Conservation (phyloP, 2,113 vertebrate species). For the Nothocercus nigrocapillus region DNA sequence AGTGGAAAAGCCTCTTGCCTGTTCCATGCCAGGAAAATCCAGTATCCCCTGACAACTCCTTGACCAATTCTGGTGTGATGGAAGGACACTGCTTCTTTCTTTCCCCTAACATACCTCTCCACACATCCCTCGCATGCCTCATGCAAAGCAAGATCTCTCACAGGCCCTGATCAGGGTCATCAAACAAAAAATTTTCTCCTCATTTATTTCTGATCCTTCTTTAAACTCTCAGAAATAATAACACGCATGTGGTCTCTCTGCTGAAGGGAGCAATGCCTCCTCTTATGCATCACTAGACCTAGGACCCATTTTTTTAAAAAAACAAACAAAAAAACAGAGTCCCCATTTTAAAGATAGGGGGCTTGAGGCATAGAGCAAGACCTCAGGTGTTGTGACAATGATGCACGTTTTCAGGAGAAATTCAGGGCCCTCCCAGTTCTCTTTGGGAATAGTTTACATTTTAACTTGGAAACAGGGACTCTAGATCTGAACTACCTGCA, state of each 20-base stretch:
- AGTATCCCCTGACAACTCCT: background rate
- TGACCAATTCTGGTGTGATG: background rate
- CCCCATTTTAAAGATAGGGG: background rate
- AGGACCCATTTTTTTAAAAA: background rate
- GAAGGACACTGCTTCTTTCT: background rate
- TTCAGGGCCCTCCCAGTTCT: background rate
- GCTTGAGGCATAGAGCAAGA: background rate
- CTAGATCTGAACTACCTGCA: background rate
- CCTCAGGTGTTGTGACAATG: background rate
- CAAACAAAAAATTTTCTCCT: background rate
- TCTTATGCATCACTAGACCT: background rate
- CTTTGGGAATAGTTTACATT: background rate
- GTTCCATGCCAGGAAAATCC: background rate
- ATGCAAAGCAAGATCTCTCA: too few relatives aligned
- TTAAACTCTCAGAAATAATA: background rate
- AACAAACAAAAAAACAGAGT: background rate
- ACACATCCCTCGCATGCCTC: background rate
- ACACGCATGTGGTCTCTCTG: background rate
- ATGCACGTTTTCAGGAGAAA: background rate
- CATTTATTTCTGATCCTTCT: background rate
- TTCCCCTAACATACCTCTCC: background rate
- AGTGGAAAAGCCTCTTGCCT: background rate
- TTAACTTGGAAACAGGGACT: background rate
- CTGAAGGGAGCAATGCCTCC: background rate
- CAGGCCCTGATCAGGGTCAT: background rate